Percentiles rank a stretch among this genome's conserved stretches.
Conservation (phyloP, 2,113 vertebrate species). For the Engystomops pustulosus region DNA sequence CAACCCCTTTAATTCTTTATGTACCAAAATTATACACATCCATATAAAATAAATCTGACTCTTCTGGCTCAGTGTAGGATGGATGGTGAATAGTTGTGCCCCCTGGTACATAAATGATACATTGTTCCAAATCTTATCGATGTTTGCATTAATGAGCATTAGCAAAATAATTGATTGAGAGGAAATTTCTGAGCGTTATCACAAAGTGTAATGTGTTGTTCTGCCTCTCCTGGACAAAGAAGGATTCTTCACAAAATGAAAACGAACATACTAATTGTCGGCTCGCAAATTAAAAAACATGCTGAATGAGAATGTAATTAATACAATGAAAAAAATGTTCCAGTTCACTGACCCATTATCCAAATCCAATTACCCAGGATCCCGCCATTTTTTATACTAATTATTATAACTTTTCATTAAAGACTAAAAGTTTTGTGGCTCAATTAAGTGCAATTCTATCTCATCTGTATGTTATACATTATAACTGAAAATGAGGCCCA, state of each 20-base stretch:
- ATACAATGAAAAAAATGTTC: conserved; percentile 58
- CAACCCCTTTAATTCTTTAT: too few relatives aligned
- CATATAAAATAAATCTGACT: too few relatives aligned
- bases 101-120: background rate
- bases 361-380: conserved; percentile 54
- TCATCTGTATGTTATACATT: too few relatives aligned
- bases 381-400: conserved; percentile 53
- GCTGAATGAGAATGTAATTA: conserved; percentile 56
- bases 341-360: conserved; percentile 56
- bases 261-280: conserved; percentile 53
- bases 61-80: too few relatives aligned
- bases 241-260: conserved; percentile 37
- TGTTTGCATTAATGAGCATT: conserved; percentile 44
- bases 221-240: conserved; percentile 29
- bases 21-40: too few relatives aligned
- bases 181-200: background rate
- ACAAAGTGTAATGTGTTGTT: conserved; percentile 30
- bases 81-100: too few relatives aligned
- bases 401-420: conserved; percentile 48
- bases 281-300: conserved; percentile 56
- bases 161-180: conserved; percentile 34
- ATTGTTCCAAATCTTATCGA: background rate
- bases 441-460: conserved; percentile 31
- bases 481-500: too few relatives aligned
- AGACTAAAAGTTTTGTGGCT: conserved; percentile 11